Evolutionary conservation across 1,140 invertebrate genomes (phyloP).

Genomic region (Asbolus verrucosus): DNA sequence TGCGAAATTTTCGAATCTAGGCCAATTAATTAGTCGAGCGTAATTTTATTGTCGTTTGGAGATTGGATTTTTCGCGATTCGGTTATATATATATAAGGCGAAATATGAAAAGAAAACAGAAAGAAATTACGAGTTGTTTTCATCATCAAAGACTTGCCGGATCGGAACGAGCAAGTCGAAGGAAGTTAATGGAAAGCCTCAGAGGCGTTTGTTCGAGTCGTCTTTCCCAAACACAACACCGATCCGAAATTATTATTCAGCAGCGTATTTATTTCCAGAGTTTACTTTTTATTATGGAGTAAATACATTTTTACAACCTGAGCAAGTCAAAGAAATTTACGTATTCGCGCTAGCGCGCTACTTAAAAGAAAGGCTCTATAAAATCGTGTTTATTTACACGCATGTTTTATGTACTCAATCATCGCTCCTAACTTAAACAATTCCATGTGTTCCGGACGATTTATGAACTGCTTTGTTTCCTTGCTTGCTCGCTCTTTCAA

Average conservation of each 20-base stretch:
- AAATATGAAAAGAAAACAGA: conserved; percentile 46
- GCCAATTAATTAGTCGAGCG: too few species aligned
- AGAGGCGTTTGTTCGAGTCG: conserved; percentile 58
- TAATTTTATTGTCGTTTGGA: not conserved
- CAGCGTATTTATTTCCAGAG: conserved; percentile 48
- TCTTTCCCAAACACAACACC: conserved; percentile 51
- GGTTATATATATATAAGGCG: not conserved
- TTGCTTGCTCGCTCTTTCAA: conserved; percentile 52
- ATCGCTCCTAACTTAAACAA: conserved; percentile 56
- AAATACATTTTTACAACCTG: conserved; percentile 29
- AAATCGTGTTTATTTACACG: conserved; percentile 57
- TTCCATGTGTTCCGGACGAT: conserved; percentile 56
- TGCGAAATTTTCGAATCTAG: conserved; percentile 20
- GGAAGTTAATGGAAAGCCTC: conserved; percentile 60
- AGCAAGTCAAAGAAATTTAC: not conserved
- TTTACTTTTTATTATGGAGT: conserved; percentile 52
- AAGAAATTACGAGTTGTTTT: conserved; percentile 54
- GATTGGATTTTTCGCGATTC: conserved; percentile 4
- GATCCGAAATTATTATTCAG: conserved; percentile 54
- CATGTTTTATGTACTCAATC: conserved; percentile 57
- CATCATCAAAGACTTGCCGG: conserved; percentile 48
- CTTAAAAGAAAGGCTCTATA: conserved; percentile 53
- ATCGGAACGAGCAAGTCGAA: conserved; percentile 48
- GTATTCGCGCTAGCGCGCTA: conserved; percentile 4
- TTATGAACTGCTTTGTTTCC: conserved; percentile 59